These are phyloP conservation scores for Ageneiosus marmoratus DNA, from an alignment of 2,113 vertebrate genomes.

Conservation along the genomic window DNA sequence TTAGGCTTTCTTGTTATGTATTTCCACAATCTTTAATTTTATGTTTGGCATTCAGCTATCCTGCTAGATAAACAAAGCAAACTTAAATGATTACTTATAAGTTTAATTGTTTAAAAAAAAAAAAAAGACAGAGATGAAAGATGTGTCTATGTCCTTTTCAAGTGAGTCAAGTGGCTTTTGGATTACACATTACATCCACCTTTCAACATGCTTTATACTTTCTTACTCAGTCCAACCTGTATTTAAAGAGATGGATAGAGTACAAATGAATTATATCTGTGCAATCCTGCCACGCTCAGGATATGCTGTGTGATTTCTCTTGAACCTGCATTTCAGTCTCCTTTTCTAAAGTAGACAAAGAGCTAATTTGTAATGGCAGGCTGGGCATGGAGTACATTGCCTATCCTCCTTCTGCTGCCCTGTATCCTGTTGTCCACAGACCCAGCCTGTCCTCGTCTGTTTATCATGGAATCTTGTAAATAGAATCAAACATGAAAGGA, in stretches of 20 bases:
- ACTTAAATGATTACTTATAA: background rate
- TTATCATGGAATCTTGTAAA: conserved; percentile 81
- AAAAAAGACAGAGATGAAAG: background rate
- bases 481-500: conserved; percentile 83
- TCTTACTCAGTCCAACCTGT: background rate
- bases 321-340: conserved; percentile 62
- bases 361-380: conserved; percentile 68
- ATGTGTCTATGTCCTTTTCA: background rate
- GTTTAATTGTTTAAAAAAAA: background rate
- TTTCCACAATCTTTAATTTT: background rate
- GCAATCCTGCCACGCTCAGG: conserved; percentile 68
- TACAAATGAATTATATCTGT: conserved; percentile 69
- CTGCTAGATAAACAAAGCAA: background rate
- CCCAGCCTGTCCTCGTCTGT: conserved; percentile 70
- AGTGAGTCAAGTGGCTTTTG: background rate
- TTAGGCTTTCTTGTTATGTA: background rate
- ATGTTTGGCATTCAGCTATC: background rate
- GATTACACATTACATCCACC: too few relatives aligned
- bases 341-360: conserved; percentile 71
- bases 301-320: conserved; percentile 65
- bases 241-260: conserved; percentile 52
- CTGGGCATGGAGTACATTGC: conserved; percentile 54
- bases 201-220: too few relatives aligned
- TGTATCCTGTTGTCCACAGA: conserved; percentile 47
- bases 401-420: conserved; percentile 42